Conservation (phyloP, 2,888 invertebrate genomes). For the Apantesis nais region DNA sequence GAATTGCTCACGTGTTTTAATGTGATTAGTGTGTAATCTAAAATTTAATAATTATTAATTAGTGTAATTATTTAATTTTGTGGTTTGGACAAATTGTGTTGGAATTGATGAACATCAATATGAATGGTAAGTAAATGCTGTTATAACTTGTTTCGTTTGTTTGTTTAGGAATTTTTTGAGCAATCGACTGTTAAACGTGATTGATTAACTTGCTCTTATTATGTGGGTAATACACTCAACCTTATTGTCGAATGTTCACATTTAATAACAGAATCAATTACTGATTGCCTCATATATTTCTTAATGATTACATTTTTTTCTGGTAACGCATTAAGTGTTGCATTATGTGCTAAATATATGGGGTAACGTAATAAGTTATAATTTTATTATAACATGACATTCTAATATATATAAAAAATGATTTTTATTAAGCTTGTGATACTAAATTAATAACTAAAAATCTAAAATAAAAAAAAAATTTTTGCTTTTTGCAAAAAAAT, state of each 20-base stretch:
- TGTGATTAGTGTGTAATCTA: slow-evolving; percentile 33
- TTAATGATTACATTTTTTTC: neutral
- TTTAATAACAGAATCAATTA: neutral
- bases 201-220: neutral
- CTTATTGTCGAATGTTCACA: neutral
- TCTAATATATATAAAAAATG: too few species aligned
- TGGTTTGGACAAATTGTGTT: slow-evolving; percentile 39
- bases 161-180: slow-evolving; percentile 1
- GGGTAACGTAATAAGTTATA: neutral
- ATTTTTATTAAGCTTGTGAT: too few species aligned
- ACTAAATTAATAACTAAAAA: too few species aligned
- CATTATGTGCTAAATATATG: neutral
- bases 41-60: slow-evolving; percentile 15
- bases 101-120: slow-evolving; percentile 36
- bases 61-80: slow-evolving; percentile 32
- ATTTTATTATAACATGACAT: too few species aligned
- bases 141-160: slow-evolving; percentile 1
- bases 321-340: neutral
- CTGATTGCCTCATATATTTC: neutral
- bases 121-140: slow-evolving; percentile 42
- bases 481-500: too few species aligned
- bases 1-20: slow-evolving; percentile 13
- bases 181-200: neutral
- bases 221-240: neutral
- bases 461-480: too few species aligned